phyloP scores from a whole-genome alignment of 2,797 vertebrate genomes.

The Vireo griseus region DNA sequence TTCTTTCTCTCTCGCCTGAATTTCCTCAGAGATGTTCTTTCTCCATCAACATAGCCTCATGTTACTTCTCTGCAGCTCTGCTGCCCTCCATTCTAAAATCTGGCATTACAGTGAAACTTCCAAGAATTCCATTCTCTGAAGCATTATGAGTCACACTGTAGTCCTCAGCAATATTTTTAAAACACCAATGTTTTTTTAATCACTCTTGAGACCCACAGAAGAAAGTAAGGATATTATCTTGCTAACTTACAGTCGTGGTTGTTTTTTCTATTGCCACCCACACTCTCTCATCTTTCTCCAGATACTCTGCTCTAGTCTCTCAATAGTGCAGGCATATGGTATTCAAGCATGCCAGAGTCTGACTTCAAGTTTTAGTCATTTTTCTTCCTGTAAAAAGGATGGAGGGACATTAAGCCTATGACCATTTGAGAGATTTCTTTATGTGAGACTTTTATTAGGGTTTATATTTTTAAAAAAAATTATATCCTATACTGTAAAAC shows the following conservation, averaged over 20 bases:
- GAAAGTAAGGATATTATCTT: constrained; percentile 70
- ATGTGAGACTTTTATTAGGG: background rate
- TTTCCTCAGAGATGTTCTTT: constrained; percentile 42
- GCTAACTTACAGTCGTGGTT: constrained; percentile 61
- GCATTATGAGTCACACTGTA: constrained; percentile 66
- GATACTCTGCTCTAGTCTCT: constrained; percentile 59
- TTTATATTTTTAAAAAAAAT: background rate
- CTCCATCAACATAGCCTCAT: constrained; percentile 42
- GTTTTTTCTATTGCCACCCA: constrained; percentile 67
- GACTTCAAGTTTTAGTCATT: constrained; percentile 62
- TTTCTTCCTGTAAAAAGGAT: constrained; percentile 50
- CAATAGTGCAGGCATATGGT: constrained; percentile 61
- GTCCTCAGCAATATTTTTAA: constrained; percentile 67
- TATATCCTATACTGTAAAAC: background rate
- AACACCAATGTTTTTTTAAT: constrained; percentile 67
- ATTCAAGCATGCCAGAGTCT: constrained; percentile 57
- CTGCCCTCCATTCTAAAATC: constrained; percentile 61
- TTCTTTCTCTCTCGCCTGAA: background rate
- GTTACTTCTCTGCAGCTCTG: constrained; percentile 60
- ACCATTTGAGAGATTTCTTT: background rate
- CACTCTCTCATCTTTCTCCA: constrained; percentile 66
- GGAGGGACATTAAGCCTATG: constrained; percentile 9
- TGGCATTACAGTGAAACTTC: constrained; percentile 67
- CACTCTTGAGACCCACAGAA: constrained; percentile 67
- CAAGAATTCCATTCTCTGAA: constrained; percentile 71